These are phyloP conservation scores for Lanius collurio DNA, from an alignment of 2,113 vertebrate genomes.

Conservation along the genomic window DNA sequence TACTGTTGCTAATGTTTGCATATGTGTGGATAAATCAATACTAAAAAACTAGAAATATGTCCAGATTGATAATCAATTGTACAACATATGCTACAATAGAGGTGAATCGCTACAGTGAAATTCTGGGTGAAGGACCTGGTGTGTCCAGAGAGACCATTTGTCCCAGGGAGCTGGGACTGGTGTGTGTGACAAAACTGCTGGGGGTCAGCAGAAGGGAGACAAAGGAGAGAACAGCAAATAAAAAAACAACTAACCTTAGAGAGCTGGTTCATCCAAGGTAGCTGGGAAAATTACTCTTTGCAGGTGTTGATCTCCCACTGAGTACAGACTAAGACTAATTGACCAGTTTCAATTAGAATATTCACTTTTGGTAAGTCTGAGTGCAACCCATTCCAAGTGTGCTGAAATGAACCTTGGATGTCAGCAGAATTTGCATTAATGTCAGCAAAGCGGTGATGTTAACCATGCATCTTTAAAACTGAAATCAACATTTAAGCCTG, in stretches of 20 bases:
- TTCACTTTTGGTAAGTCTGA: neutral
- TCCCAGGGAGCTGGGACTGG: neutral
- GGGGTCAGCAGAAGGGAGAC: neutral
- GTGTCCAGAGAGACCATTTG: neutral
- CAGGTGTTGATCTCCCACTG: neutral
- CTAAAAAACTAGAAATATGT: neutral
- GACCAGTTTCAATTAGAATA: neutral
- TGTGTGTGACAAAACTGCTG: neutral
- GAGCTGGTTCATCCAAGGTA: neutral
- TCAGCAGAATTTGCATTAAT: neutral
- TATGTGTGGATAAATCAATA: neutral
- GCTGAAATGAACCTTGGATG: neutral
- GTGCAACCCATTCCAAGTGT: neutral
- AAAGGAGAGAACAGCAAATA: neutral
- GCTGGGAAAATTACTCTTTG: neutral
- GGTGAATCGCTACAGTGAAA: neutral
- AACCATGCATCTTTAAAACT: neutral
- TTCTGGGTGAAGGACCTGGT: neutral
- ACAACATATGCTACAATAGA: neutral
- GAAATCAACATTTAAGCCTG: neutral
- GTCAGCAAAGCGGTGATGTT: neutral
- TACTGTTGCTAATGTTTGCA: neutral
- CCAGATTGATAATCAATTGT: neutral
- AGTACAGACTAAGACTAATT: neutral
- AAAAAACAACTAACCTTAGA: neutral